Conservation (phyloP, 1,140 invertebrate genomes). For the Pentalonia nigronervosa region DNA sequence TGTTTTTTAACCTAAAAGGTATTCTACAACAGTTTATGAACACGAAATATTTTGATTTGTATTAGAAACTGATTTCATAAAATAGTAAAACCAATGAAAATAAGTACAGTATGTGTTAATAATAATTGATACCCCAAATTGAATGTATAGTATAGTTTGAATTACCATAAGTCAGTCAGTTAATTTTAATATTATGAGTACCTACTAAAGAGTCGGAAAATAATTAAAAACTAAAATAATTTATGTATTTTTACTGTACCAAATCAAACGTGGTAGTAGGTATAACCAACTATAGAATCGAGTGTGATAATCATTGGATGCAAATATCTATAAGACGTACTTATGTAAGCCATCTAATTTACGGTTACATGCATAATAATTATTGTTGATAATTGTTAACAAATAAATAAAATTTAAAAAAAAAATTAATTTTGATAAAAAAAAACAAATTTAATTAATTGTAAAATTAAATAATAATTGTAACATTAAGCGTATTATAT, state of each 20-base stretch:
- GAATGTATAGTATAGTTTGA: not conserved
- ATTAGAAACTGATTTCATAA: not conserved
- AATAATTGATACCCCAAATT: not conserved
- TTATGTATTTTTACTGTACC: too few species aligned
- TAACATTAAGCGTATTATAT: not conserved
- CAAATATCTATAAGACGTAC: too few species aligned
- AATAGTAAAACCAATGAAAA: not conserved
- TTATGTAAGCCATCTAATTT: too few species aligned
- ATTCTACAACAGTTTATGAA: not conserved
- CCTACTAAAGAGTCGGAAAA: not conserved
- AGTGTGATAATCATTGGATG: too few species aligned
- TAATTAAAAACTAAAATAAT: not conserved
- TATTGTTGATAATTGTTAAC: not conserved
- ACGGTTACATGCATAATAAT: not conserved
- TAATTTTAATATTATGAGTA: not conserved
- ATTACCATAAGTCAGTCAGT: not conserved
- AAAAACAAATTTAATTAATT: not conserved
- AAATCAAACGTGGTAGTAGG: not conserved
- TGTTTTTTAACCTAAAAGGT: not conserved
- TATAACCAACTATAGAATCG: not conserved
- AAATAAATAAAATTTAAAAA: not conserved
- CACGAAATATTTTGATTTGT: not conserved
- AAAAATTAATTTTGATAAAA: not conserved
- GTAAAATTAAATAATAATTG: not conserved
- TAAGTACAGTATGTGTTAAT: not conserved